Evolutionary conservation across 2,888 invertebrate genomes (phyloP), one percentile per base, ranked within the genome.

Genomic region (Autographa pulchrina): DNA sequence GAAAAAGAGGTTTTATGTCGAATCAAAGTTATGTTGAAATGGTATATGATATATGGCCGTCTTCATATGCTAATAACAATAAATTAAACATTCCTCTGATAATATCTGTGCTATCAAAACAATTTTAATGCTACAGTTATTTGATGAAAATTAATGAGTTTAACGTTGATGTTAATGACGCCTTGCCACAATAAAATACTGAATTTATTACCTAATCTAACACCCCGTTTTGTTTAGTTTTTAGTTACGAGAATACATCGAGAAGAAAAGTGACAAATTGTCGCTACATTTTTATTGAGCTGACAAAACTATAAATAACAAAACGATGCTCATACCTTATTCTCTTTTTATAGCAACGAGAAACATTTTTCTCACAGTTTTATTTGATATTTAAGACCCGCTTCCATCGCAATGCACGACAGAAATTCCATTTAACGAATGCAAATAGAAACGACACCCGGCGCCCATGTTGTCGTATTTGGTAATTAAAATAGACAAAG

Each of bases 401-500:
- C 64, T 16, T 18, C 38, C 43, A 67, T 66, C 63, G 62, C 18
- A 13, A 61, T 38, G 20, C 31, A 32, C 43, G 32, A 61, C 74
- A 68, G 78, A 81, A 63, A 75, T 69, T 70, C 62, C 74, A 66
- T 75, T 74, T 75, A 62, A 74, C 35, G 35, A 70, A 80, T 84
- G 75, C 72, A 76, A 80, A 84, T 80, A 75, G 61, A 74, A 54
- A 58, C 74, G 77, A 72, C 76, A 83, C 64, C 67, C 81, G 86
- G 80, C 84, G 85, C 82, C 81, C 81, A 76, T 65, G 86, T 85
- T 88, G 83, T 86, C 86, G 87, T 84, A 83, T 86, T 77, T 74
- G 76, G 86, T 92, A 92, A 93, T 94, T 92, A 93, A 90, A 92
- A 92, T 85, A 87, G 88, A 89, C 91, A 90, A 87, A 91, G 94